These are phyloP conservation scores for Chionoecetes opilio DNA, from an alignment of 1,140 invertebrate genomes.

Conservation along the genomic window DNA sequence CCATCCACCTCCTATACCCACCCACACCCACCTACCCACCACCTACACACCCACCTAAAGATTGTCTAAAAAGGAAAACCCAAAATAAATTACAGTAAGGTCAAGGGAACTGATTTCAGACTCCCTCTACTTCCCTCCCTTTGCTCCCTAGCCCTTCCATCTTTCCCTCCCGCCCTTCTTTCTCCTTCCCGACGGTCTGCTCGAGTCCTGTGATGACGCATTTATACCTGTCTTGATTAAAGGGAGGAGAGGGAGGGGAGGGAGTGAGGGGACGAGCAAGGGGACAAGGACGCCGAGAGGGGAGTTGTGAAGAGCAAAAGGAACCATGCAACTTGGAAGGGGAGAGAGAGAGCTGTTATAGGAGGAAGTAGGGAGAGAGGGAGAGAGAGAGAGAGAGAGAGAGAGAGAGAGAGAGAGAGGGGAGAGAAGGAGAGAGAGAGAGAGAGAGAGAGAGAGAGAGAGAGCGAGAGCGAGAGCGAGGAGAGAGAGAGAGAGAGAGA, in stretches of 20 bases:
- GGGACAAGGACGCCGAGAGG: neutral
- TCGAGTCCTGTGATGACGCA: conserved; percentile 37
- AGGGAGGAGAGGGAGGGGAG: conserved; percentile 35
- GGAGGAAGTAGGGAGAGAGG: no score
- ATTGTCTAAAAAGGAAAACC: no score
- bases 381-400: conserved; percentile 27
- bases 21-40: neutral
- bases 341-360: conserved; percentile 44
- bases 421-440: neutral
- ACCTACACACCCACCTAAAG: no score
- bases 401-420: neutral
- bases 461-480: neutral
- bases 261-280: neutral
- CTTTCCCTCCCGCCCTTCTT: neutral
- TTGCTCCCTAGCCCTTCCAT: no score
- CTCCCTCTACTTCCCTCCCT: conserved; percentile 11
- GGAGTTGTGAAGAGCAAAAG: neutral
- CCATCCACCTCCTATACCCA: neutral
- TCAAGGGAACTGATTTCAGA: neutral
- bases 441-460: conserved; percentile 4
- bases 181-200: neutral
- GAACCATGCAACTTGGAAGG: neutral
- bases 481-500: neutral
- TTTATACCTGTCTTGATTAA: conserved; percentile 45
- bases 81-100: neutral